Base-by-base conservation (phyloP, 2,113 vertebrate species). In the Ictidomys tridecemlineatus region DNA sequence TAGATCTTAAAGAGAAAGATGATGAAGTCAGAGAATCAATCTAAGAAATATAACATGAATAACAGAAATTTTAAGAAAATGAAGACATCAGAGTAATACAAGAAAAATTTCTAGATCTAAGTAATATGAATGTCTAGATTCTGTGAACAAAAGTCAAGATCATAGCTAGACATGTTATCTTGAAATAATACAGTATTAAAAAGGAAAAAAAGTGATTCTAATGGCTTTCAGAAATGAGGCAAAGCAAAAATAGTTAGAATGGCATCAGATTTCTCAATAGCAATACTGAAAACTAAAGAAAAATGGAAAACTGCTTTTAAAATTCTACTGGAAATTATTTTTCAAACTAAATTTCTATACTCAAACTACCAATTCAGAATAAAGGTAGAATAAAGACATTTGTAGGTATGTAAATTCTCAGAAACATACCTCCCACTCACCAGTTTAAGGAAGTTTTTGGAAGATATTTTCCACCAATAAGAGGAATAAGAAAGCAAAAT, bases 31-130 rank as follows among this genome's bases (percentile, higher is more conserved):
- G 32, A 86, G 32, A 85, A 63, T 69, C 6, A 76, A 24, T 86
- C 37, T 63, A 89, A 89, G 51, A 91, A 32, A 63, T 87, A 28
- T n/a, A 95, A 83, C 12, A 77, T 70, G 24, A 95, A n/a, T 74
- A 76, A 79, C 8, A 73, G n/a, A 61, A 83, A 13, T 85, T 92
- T 88, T 24, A 91, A 48, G 42, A 70, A 95, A 82, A 86, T 53
- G 32, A 92, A 42, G 61, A 93, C 93, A 80, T 76, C 30, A 93
- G 32, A 90, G 26, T 76, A 74, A 93, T 61, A 82, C 48, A 92
- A 69, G 58, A 86, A 96, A 90, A 86, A 83, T 87, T 91, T 37
- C 76, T 91, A 65, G 42, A 95, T 82, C 74, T 70, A 77, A 86
- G 56, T 72, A 93, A 51, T 39, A 42, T 45, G 45, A 94, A 39